Evolutionary conservation across 2,113 vertebrate species (phyloP).

Genomic region (Cyrtonyx montezumae): DNA sequence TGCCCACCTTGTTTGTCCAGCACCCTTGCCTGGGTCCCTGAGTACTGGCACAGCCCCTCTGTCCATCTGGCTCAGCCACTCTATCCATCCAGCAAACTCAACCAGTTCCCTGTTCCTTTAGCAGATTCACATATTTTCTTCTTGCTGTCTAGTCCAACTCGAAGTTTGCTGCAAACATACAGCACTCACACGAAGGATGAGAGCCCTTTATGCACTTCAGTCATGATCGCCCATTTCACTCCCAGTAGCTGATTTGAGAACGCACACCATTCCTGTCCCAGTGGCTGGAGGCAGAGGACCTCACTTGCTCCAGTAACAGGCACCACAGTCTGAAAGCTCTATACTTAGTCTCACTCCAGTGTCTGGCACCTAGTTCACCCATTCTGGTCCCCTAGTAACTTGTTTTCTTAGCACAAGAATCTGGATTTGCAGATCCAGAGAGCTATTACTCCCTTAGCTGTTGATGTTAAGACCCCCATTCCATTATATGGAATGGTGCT

Average conservation of each 20-base stretch:
- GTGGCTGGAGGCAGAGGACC: not conserved
- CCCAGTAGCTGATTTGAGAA: not conserved
- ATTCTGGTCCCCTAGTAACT: not conserved
- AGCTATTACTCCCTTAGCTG: not conserved
- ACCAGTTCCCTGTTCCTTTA: not conserved
- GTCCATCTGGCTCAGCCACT: not conserved
- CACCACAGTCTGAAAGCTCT: not conserved
- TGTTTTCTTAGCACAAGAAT: not conserved
- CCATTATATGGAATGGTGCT: not conserved
- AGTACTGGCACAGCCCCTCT: not conserved
- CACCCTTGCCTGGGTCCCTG: not conserved
- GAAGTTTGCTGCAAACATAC: not conserved
- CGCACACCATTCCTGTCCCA: not conserved
- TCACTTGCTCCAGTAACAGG: not conserved
- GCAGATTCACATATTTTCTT: not conserved
- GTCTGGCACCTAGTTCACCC: not conserved
- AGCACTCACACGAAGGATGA: not conserved
- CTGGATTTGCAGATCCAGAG: not conserved
- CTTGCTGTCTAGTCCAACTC: not conserved
- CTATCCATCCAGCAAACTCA: not conserved
- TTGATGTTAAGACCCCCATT: not conserved
- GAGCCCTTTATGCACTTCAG: not conserved
- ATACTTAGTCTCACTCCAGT: not conserved
- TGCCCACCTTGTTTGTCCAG: not conserved
- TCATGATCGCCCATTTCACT: not conserved